Evolutionary conservation across 2,888 invertebrate species (phyloP).

Genomic region (Conchocele bisecta): DNA sequence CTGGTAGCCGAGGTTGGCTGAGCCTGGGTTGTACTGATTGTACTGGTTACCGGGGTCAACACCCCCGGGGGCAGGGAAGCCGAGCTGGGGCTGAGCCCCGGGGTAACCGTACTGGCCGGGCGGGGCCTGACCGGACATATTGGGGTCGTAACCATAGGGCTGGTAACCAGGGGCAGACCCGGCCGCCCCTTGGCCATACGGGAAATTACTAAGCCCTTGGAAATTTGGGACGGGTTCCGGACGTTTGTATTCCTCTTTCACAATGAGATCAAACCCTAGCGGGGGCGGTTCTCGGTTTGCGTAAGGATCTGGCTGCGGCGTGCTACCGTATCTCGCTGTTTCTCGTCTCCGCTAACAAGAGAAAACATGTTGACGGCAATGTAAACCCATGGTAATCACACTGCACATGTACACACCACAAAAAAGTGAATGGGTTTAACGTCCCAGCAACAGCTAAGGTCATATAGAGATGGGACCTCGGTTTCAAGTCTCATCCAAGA

Average conservation of each 20-base stretch:
- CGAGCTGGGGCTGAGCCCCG: conserved; percentile 2
- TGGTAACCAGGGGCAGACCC: conserved; percentile 21
- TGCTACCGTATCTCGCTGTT: conserved; percentile 31
- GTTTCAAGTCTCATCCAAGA: too few relatives aligned
- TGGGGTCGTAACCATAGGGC: conserved; percentile 28
- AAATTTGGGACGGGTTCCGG: conserved; percentile 13
- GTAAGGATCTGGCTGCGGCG: conserved; percentile 45
- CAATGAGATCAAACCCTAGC: conserved; percentile 54
- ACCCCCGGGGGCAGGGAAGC: conserved; percentile 27
- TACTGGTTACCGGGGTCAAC: conserved; percentile 21
- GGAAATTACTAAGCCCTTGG: conserved; percentile 14
- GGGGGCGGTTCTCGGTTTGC: conserved; percentile 41
- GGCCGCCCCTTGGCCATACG: conserved; percentile 14
- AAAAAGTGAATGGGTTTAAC: too few relatives aligned
- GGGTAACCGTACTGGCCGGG: conserved; percentile 13
- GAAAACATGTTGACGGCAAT: conserved; percentile 5
- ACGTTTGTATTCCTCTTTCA: conserved; percentile 38
- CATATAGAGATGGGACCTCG: too few relatives aligned
- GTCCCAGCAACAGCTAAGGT: too few relatives aligned
- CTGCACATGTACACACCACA: too few relatives aligned
- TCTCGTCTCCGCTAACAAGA: conserved; percentile 3
- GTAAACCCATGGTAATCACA: too few relatives aligned
- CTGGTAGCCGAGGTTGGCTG: conserved; percentile 49
- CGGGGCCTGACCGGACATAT: background rate
- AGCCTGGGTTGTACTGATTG: conserved; percentile 33